These are phyloP conservation scores for Planiliza haematocheilus DNA, from an alignment of 2,113 vertebrate genomes.

Conservation along the genomic window DNA sequence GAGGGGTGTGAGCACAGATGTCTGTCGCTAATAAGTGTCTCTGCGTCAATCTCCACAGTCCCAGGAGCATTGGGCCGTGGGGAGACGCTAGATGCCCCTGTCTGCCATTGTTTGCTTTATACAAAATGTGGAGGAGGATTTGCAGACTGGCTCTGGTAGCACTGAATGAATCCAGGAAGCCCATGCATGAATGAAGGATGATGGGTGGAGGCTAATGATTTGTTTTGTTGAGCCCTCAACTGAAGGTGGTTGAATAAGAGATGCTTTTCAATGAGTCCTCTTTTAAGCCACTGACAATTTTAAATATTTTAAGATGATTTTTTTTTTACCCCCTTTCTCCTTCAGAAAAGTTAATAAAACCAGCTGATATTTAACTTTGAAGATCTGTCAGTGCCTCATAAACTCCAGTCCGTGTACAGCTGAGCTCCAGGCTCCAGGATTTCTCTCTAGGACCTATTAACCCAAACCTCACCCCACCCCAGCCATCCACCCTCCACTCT, in stretches of 20 bases:
- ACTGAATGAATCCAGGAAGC: constrained; percentile 3
- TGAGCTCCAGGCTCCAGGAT: constrained; percentile 57
- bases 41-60: constrained; percentile 45
- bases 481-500: constrained; percentile 22
- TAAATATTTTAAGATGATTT: not conserved
- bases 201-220: constrained; percentile 11
- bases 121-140: constrained; percentile 62
- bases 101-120: constrained; percentile 18
- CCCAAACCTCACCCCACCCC: constrained; percentile 35
- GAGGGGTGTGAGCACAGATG: constrained; percentile 63
- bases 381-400: not conserved
- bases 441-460: constrained; percentile 42
- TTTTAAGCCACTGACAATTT: not conserved
- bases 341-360: not conserved
- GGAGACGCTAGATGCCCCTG: constrained; percentile 36
- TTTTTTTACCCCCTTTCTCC: not conserved
- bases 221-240: constrained; percentile 18
- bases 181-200: not conserved
- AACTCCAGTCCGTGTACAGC: constrained; percentile 31
- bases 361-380: not conserved
- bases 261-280: not conserved
- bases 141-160: not conserved
- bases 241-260: not conserved
- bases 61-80: constrained; percentile 38
- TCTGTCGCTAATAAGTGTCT: constrained; percentile 53